A percentile compares a stretch with the other conserved stretches of the same genome.
phyloP scores from a whole-genome alignment of 2,113 vertebrate species.

The Neofelis nebulosa region DNA sequence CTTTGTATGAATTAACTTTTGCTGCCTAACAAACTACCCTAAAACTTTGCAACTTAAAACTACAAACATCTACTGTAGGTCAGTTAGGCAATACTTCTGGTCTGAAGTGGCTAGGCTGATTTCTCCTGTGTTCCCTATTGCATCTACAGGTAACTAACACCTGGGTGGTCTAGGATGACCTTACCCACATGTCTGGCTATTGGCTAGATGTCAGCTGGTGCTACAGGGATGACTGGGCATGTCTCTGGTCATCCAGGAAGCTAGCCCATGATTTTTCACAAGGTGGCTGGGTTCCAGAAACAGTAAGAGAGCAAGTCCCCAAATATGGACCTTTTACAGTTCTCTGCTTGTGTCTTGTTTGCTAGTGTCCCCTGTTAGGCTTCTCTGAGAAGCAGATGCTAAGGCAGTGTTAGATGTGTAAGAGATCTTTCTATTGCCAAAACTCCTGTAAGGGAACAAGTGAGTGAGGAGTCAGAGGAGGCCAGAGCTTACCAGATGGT shows the following conservation, averaged over 20 bases:
- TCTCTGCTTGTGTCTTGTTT: not conserved
- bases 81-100: not conserved
- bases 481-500: not conserved
- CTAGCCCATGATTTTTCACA: not conserved
- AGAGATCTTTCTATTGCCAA: not conserved
- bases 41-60: constrained; percentile 32
- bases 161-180: not conserved
- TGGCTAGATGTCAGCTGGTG: not conserved
- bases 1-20: not conserved
- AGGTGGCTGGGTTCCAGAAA: not conserved
- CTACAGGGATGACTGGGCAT: not conserved
- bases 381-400: constrained; percentile 1
- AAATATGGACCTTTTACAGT: not conserved
- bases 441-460: not conserved
- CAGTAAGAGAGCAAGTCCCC: not conserved
- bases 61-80: not conserved
- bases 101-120: not conserved
- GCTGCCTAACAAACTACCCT: not conserved
- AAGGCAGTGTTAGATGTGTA: not conserved
- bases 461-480: not conserved
- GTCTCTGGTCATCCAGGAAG: not conserved
- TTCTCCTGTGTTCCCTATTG: not conserved
- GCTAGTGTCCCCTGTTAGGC: not conserved
- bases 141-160: not conserved
- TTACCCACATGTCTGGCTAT: not conserved